Percentiles rank a stretch among this genome's conserved stretches.
phyloP scores from a whole-genome alignment of 2,113 vertebrate genomes.

The Catharus minimus region DNA sequence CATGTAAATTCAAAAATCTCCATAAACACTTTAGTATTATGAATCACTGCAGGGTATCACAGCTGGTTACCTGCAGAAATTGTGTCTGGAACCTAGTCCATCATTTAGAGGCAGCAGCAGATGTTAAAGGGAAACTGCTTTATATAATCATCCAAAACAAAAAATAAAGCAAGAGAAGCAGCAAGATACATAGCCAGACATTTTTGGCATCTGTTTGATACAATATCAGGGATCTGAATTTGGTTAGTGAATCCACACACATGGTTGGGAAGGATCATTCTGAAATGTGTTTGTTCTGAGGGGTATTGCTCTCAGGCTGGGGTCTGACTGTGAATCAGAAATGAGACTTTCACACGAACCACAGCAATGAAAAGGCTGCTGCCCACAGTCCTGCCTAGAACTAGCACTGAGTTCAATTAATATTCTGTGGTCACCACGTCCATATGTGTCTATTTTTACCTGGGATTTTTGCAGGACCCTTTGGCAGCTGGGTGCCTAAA shows the following conservation, averaged over 20 bases:
- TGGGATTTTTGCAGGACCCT: background rate
- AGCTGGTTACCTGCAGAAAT: slow-evolving; percentile 54
- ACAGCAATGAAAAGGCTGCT: rapidly evolving
- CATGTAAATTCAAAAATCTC: slow-evolving; percentile 60
- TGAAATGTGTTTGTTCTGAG: background rate
- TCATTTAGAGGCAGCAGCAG: slow-evolving; percentile 50
- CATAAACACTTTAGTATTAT: slow-evolving; percentile 52
- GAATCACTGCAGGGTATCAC: slow-evolving; percentile 39
- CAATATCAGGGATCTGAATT: background rate
- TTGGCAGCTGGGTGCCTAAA: background rate
- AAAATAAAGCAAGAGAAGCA: background rate
- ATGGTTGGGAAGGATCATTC: background rate
- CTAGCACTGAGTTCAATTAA: background rate
- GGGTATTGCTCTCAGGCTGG: background rate
- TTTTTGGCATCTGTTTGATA: background rate
- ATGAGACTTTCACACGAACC: background rate
- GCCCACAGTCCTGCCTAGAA: background rate
- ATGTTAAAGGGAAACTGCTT: slow-evolving; percentile 31
- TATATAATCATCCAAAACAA: background rate
- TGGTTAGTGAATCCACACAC: background rate
- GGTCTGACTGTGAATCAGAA: background rate
- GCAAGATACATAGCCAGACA: background rate
- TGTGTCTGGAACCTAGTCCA: slow-evolving; percentile 5
- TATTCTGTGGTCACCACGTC: rapidly evolving
- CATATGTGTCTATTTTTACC: background rate